phyloP scores from a whole-genome alignment of 2,888 invertebrate species.

The Mycalesis mineus region DNA sequence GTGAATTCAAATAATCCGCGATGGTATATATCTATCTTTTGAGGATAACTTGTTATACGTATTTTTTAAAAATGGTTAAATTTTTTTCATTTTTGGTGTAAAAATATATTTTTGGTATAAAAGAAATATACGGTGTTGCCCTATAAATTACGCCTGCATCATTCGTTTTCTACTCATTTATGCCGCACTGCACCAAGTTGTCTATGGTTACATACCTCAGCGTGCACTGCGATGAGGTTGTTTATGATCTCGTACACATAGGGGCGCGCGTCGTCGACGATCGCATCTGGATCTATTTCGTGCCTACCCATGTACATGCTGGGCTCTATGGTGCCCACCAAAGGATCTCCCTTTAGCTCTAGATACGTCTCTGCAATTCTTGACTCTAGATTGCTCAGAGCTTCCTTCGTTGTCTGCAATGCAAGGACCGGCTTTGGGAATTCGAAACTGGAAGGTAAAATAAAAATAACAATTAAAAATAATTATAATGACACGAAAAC shows the following conservation, averaged over 20 bases:
- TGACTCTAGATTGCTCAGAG: conserved; percentile 78
- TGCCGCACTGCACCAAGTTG: too few relatives aligned
- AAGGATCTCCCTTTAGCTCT: conserved; percentile 94
- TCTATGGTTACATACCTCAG: conserved; percentile 82
- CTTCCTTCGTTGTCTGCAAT: conserved; percentile 82
- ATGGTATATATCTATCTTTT: too few relatives aligned
- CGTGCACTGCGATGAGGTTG: conserved; percentile 87
- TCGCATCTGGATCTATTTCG: conserved; percentile 88
- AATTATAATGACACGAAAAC: too few relatives aligned
- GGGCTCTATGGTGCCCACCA: conserved; percentile 97
- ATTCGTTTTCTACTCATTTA: too few relatives aligned
- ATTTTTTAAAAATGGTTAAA: too few relatives aligned
- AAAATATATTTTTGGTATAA: too few relatives aligned
- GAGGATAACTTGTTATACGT: too few relatives aligned
- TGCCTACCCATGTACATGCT: conserved; percentile 96
- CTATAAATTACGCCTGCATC: too few relatives aligned
- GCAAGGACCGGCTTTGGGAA: conserved; percentile 87
- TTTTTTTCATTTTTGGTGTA: too few relatives aligned
- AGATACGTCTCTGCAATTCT: conserved; percentile 87
- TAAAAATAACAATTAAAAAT: too few relatives aligned
- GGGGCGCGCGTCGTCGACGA: conserved; percentile 87
- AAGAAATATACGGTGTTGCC: too few relatives aligned
- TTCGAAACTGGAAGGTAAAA: conserved; percentile 68
- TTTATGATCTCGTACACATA: conserved; percentile 94
- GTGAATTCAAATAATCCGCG: too few relatives aligned